These are phyloP conservation scores for Halyomorpha halys DNA, from an alignment of 1,140 invertebrate species.

Conservation along the genomic window DNA sequence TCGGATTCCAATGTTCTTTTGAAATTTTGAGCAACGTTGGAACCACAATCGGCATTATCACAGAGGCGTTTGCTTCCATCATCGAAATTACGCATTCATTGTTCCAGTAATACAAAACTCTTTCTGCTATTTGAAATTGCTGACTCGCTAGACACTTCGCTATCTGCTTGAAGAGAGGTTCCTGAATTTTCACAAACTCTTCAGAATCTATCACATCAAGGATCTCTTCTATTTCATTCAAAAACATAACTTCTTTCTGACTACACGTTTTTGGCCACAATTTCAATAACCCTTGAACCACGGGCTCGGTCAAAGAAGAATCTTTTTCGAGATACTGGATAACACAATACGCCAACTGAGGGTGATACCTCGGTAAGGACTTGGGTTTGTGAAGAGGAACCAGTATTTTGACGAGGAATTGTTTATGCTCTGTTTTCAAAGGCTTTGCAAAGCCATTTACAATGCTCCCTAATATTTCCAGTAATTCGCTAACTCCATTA, in stretches of 20 bases:
- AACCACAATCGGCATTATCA: too few species aligned
- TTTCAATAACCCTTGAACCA: constrained; percentile 88
- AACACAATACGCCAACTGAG: constrained; percentile 97
- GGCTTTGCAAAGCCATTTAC: constrained; percentile 98
- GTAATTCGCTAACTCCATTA: constrained; percentile 94
- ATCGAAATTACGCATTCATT: too few species aligned
- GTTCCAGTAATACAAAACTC: constrained; percentile 86
- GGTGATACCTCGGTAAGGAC: constrained; percentile 81
- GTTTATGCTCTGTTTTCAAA: constrained; percentile 91
- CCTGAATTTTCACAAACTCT: constrained; percentile 95
- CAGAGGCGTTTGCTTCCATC: too few species aligned
- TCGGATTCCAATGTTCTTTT: too few species aligned
- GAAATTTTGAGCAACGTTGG: too few species aligned
- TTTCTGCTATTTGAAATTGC: constrained; percentile 95
- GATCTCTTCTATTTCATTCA: constrained; percentile 94
- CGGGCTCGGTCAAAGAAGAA: constrained; percentile 86
- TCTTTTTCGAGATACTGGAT: constrained; percentile 99
- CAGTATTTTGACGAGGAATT: constrained; percentile 94
- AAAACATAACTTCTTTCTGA: constrained; percentile 96
- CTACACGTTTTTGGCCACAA: constrained; percentile 99
- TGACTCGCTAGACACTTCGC: constrained; percentile 96
- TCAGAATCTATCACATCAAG: constrained; percentile 95
- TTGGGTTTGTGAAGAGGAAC: constrained; percentile 85
- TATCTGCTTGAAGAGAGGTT: constrained; percentile 91
- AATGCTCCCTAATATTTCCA: constrained; percentile 98